Conservation (phyloP, 1,140 invertebrate species). For the Drosophila malerkotliana region DNA sequence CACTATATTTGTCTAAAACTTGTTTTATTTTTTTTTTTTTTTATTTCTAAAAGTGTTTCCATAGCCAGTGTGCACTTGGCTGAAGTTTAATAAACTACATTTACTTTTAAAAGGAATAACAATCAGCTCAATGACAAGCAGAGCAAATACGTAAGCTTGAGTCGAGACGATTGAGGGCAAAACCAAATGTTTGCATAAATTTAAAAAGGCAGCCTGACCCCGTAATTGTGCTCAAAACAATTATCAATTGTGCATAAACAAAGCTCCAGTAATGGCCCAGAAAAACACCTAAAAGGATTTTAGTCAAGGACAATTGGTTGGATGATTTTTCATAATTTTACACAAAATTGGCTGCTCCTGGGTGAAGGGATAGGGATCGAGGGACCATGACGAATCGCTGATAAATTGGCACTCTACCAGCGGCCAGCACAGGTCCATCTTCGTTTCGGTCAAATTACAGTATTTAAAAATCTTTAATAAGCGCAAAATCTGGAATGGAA, state of each 20-base stretch:
- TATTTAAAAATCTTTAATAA: slow-evolving; percentile 82
- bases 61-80: not conserved
- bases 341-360: slow-evolving; percentile 53
- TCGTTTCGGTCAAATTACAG: slow-evolving; percentile 55
- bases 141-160: slow-evolving; percentile 59
- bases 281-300: slow-evolving; percentile 47
- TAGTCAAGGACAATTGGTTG: slow-evolving; percentile 49
- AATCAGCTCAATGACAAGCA: slow-evolving; percentile 76
- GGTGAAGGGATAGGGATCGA: not conserved
- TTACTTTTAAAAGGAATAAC: slow-evolving; percentile 59
- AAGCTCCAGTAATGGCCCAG: slow-evolving; percentile 22
- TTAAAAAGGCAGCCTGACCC: slow-evolving; percentile 22
- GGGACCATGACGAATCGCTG: slow-evolving; percentile 51
- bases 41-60: not conserved
- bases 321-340: slow-evolving; percentile 72
- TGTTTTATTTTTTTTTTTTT: too few species aligned
- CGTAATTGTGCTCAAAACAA: slow-evolving; percentile 65
- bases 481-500: slow-evolving; percentile 63
- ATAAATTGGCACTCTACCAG: slow-evolving; percentile 67
- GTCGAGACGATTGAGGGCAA: slow-evolving; percentile 39
- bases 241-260: slow-evolving; percentile 56
- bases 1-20: not conserved
- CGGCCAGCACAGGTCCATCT: slow-evolving; percentile 29
- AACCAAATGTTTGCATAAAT: slow-evolving; percentile 74
- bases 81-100: slow-evolving; percentile 56